Evolutionary conservation across 2,113 vertebrate genomes (phyloP).

Genomic region (Rattus norvegicus): GRCr8 NC_086028.1:70006501-70007000

Average conservation of each 20-base stretch:
- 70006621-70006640: neutral
- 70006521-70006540: neutral
- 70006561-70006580: neutral
- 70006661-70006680: neutral
- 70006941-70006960: constrained; percentile 2
- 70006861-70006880: neutral
- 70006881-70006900: neutral
- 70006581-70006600: neutral
- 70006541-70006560: constrained; percentile 5
- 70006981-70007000: neutral
- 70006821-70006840: neutral
- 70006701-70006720: neutral
- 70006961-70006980: neutral
- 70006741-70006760: neutral
- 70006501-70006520: neutral
- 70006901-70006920: neutral
- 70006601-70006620: neutral
- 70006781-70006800: neutral
- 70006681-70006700: constrained; percentile 15
- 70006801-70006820: neutral
- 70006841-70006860: neutral
- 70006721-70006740: neutral
- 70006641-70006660: neutral
- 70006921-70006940: constrained; percentile 6
- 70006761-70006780: neutral